Evolutionary conservation across 2,888 invertebrate species (phyloP).

Genomic region (Gibbula magus): DNA sequence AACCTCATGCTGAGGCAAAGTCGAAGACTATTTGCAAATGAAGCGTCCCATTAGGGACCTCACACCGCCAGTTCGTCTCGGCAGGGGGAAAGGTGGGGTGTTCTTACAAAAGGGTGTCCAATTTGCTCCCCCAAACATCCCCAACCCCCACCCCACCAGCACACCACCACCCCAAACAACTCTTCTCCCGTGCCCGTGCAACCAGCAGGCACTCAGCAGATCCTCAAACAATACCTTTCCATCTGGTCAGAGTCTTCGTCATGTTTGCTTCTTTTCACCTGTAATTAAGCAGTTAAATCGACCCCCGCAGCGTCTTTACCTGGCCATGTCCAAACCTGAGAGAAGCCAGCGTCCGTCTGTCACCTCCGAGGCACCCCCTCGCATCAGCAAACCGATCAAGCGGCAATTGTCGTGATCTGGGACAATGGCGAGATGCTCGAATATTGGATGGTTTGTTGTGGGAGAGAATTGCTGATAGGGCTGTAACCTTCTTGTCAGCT

Average conservation of each 20-base stretch:
- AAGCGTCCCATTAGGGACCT: too few species aligned
- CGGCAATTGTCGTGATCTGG: not conserved
- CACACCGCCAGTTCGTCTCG: too few species aligned
- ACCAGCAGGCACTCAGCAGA: not conserved
- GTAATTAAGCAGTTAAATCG: not conserved
- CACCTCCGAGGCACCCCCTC: not conserved
- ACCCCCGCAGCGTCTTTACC: not conserved
- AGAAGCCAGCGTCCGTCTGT: not conserved
- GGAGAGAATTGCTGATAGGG: not conserved
- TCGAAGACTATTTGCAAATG: too few species aligned
- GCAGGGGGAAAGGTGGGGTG: too few species aligned
- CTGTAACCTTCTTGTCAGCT: not conserved
- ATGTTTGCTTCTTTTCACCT: constrained; percentile 5
- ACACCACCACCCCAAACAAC: not conserved
- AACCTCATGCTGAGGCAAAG: too few species aligned
- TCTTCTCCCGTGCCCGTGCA: not conserved
- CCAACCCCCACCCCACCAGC: not conserved
- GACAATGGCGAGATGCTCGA: not conserved
- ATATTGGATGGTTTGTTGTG: not conserved
- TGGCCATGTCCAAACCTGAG: not conserved
- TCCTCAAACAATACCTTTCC: too few species aligned
- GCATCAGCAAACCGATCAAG: not conserved
- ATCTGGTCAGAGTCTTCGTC: not conserved
- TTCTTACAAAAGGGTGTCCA: too few species aligned
- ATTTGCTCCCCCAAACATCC: too few species aligned